Conservation (phyloP, 2,888 invertebrate species). For the Peribatodes rhomboidaria region DNA sequence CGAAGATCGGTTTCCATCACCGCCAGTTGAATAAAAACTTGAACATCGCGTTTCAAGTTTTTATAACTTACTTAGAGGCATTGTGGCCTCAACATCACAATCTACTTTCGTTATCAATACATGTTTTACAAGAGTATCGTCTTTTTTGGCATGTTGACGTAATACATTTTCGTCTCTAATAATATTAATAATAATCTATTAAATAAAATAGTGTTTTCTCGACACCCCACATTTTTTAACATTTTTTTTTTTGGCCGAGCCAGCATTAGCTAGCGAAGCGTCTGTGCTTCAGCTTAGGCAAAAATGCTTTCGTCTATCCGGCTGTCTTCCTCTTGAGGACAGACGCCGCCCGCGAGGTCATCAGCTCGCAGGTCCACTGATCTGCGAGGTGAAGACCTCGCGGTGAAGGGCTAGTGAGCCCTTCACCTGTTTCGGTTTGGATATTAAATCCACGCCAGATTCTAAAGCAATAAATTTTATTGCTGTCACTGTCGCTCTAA, state of each 20-base stretch:
- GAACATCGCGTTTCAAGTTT: constrained; percentile 30
- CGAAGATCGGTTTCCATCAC: neutral
- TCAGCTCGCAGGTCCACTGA: too few species aligned
- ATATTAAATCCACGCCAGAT: neutral
- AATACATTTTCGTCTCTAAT: constrained; percentile 43
- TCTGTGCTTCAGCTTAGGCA: too few species aligned
- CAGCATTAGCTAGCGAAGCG: too few species aligned
- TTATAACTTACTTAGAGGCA: constrained; percentile 37
- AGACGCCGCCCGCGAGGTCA: too few species aligned
- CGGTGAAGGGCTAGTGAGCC: too few species aligned
- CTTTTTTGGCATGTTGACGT: constrained; percentile 48
- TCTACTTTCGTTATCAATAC: constrained; percentile 64
- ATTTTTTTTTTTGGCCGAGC: too few species aligned
- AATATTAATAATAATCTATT: neutral
- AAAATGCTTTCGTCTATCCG: too few species aligned
- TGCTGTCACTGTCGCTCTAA: neutral
- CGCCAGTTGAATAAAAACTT: neutral
- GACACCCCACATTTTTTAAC: neutral
- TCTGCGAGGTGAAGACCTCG: too few species aligned
- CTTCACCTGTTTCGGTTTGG: neutral
- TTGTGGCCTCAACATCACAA: constrained; percentile 40
- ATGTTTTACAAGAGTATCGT: constrained; percentile 57
- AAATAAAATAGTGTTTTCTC: neutral
- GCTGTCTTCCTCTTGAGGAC: too few species aligned
- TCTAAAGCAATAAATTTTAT: neutral